Conservation (phyloP, 2,113 vertebrate genomes). For the Entosphenus tridentatus region DNA sequence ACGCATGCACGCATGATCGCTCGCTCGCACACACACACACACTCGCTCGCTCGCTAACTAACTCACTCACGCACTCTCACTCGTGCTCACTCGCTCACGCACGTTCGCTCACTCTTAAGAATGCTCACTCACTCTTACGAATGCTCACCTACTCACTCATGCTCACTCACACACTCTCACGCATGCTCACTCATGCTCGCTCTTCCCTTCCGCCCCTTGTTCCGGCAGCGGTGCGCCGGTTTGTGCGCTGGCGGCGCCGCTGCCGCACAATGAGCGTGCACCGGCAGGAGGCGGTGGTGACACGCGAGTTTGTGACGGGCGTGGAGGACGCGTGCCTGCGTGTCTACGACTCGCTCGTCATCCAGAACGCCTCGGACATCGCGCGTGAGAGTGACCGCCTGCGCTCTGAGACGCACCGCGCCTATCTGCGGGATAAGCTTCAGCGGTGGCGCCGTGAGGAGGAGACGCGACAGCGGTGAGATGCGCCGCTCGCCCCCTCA, state of each 20-base stretch:
- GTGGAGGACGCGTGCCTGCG: constrained; percentile 80
- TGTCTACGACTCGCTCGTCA: constrained; percentile 73
- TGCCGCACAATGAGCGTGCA: background rate
- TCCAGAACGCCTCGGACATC: constrained; percentile 94
- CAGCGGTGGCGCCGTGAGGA: constrained; percentile 74
- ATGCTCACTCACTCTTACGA: background rate
- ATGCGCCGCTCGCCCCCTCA: too few species aligned
- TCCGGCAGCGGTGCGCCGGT: background rate
- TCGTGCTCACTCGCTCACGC: background rate
- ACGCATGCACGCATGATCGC: background rate
- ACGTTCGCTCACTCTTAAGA: background rate
- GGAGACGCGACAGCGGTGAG: constrained; percentile 16
- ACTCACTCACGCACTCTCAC: background rate
- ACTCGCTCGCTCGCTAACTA: background rate
- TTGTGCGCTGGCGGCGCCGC: constrained; percentile 2
- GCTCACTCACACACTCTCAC: background rate
- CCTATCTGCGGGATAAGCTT: constrained; percentile 74
- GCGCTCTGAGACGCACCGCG: constrained; percentile 67
- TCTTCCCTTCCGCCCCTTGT: background rate
- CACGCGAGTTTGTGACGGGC: constrained; percentile 49
- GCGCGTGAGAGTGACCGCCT: constrained; percentile 79
- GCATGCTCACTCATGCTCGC: background rate
- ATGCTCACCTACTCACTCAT: background rate
- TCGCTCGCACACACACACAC: background rate
- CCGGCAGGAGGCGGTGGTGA: background rate